Conservation (phyloP, 2,113 vertebrate species). For the Cyanoderma ruficeps region DNA sequence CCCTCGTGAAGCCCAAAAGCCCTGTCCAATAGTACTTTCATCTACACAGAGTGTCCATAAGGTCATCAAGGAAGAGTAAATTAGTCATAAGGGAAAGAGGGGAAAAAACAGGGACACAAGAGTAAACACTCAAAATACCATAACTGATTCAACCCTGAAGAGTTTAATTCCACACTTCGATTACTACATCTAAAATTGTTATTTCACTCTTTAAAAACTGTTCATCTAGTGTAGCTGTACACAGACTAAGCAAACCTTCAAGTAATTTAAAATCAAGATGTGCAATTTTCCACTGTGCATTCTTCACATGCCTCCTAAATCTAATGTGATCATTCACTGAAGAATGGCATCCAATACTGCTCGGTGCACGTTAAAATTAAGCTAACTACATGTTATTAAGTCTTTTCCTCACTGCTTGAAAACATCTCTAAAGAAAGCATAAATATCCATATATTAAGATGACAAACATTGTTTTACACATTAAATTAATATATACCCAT, state of each 20-base stretch:
- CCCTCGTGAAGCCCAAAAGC: background rate
- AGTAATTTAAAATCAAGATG: constrained; percentile 38
- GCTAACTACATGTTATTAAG: constrained; percentile 27
- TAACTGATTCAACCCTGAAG: background rate
- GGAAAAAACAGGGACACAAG: background rate
- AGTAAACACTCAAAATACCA: background rate
- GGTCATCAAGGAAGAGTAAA: background rate
- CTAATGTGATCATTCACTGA: constrained; percentile 33
- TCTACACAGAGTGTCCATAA: background rate
- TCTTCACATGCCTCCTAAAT: constrained; percentile 61
- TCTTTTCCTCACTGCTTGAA: background rate
- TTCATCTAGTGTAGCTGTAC: background rate
- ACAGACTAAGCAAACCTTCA: background rate
- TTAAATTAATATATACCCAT: background rate
- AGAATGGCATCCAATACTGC: constrained; percentile 39
- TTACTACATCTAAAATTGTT: background rate
- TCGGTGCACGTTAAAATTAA: constrained; percentile 20
- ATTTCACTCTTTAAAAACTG: background rate
- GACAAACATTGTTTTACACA: background rate
- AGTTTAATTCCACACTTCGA: background rate
- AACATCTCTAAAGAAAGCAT: background rate
- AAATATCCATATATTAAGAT: constrained; percentile 3
- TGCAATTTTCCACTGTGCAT: constrained; percentile 47
- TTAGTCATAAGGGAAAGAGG: background rate
- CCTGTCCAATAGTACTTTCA: background rate